A percentile compares a stretch with the other conserved stretches of the same genome.
Evolutionary conservation across 2,888 invertebrate genomes (phyloP).

Genomic region (Lomographa bimaculata): DNA sequence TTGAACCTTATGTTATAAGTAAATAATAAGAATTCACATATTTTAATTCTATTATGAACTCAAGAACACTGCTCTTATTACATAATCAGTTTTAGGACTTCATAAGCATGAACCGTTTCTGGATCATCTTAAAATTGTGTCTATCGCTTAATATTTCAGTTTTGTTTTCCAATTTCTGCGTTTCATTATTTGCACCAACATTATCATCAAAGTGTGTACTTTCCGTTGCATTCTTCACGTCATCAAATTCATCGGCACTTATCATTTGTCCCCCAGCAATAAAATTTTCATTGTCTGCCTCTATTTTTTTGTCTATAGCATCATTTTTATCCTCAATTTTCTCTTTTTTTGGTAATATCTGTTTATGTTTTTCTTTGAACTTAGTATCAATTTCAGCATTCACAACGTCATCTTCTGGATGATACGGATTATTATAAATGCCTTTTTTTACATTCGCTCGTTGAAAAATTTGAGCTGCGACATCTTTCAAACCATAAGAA

Average conservation of each 20-base stretch:
- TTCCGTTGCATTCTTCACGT: conserved; percentile 16
- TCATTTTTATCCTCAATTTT: conserved; percentile 5
- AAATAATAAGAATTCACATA: no score
- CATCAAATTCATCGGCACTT: conserved; percentile 33
- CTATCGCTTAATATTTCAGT: conserved; percentile 12
- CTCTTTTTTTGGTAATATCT: background rate
- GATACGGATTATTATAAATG: conserved; percentile 50
- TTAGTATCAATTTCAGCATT: background rate
- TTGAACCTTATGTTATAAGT: no score
- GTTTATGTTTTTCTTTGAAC: conserved; percentile 1
- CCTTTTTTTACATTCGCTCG: conserved; percentile 19
- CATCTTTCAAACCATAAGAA: conserved; percentile 32
- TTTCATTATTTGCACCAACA: conserved; percentile 1
- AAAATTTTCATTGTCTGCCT: conserved; percentile 44
- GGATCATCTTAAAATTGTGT: conserved; percentile 24
- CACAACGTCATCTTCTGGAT: conserved; percentile 51
- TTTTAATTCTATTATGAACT: no score
- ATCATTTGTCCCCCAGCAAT: conserved; percentile 30
- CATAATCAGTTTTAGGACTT: no score
- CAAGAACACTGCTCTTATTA: no score
- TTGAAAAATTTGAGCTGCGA: conserved; percentile 33
- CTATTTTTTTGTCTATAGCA: conserved; percentile 27
- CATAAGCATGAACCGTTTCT: conserved; percentile 31
- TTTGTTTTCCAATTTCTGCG: background rate
- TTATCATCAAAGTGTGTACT: background rate